Conservation (phyloP, 1,140 invertebrate species). For the Adelges cooleyi region DNA sequence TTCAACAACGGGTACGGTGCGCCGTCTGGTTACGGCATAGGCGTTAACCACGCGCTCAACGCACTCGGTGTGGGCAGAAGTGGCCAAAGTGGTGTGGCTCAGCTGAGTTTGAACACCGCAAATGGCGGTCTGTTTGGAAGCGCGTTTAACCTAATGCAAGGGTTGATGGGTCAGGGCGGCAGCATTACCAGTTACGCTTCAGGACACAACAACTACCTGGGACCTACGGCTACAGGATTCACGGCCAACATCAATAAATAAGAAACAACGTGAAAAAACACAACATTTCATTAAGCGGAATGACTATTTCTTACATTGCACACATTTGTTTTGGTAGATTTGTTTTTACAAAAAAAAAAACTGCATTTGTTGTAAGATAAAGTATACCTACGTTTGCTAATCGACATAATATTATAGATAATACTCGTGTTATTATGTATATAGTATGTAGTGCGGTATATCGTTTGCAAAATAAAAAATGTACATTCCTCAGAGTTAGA, state of each 20-base stretch:
- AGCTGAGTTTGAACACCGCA: not conserved
- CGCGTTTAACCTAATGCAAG: not conserved
- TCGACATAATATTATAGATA: too few species aligned
- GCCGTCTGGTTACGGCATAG: slow-evolving; percentile 5
- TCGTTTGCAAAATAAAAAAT: too few species aligned
- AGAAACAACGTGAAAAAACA: not conserved
- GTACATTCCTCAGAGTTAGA: too few species aligned
- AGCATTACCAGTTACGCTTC: not conserved
- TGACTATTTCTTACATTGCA: too few species aligned
- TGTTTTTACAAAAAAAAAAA: too few species aligned
- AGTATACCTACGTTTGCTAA: too few species aligned
- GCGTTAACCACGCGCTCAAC: not conserved
- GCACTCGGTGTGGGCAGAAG: not conserved
- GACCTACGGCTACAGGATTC: slow-evolving; percentile 1
- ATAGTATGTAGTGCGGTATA: too few species aligned
- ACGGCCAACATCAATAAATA: slow-evolving; percentile 6
- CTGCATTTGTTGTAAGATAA: too few species aligned
- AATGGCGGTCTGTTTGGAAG: not conserved
- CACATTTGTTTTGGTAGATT: too few species aligned
- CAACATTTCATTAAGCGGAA: too few species aligned
- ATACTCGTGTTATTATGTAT: too few species aligned
- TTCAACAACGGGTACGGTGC: not conserved
- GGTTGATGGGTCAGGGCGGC: not conserved
- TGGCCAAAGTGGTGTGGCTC: not conserved
- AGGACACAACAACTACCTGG: slow-evolving; percentile 10